Percentiles rank a stretch among this genome's conserved stretches.
These are phyloP conservation scores for Aurelia sp. DNA, from an alignment of 30 jellyfish, hydroid and myxozoan species.

Conservation along the genomic window DNA sequence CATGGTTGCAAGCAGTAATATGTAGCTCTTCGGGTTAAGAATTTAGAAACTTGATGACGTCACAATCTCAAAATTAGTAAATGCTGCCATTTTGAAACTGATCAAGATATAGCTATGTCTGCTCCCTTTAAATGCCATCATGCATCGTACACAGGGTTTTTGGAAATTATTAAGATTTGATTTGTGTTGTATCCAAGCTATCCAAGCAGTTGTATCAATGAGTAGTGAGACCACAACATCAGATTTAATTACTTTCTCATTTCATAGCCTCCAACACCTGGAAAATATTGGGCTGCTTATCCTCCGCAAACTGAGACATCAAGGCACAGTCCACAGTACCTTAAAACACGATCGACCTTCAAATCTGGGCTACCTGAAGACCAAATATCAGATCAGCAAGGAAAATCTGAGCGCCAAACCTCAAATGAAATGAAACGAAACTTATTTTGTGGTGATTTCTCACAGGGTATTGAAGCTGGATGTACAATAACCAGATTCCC, in stretches of 20 bases:
- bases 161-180: no score
- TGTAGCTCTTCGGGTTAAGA: no score
- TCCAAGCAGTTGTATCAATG: no score
- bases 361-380: neutral
- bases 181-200: no score
- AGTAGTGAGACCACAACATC: neutral
- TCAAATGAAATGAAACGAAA: neutral
- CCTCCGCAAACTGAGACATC: neutral
- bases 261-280: slow-evolving; percentile 21
- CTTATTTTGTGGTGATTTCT: slow-evolving; percentile 16
- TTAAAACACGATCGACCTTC: neutral
- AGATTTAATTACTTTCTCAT: neutral
- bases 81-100: no score
- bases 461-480: slow-evolving; percentile 4
- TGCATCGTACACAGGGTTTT: no score
- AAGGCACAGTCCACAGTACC: slow-evolving; percentile 18
- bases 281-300: slow-evolving; percentile 9
- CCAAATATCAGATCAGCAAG: neutral
- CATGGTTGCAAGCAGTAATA: no score
- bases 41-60: no score
- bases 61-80: no score
- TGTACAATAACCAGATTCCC: slow-evolving; percentile 48
- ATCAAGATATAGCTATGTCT: no score
- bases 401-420: neutral
- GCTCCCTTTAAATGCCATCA: no score